A percentile compares a stretch with the other conserved stretches of the same genome.
These are phyloP conservation scores for Andrena praecox DNA, from an alignment of 2,888 invertebrate species.

Conservation along the genomic window DNA sequence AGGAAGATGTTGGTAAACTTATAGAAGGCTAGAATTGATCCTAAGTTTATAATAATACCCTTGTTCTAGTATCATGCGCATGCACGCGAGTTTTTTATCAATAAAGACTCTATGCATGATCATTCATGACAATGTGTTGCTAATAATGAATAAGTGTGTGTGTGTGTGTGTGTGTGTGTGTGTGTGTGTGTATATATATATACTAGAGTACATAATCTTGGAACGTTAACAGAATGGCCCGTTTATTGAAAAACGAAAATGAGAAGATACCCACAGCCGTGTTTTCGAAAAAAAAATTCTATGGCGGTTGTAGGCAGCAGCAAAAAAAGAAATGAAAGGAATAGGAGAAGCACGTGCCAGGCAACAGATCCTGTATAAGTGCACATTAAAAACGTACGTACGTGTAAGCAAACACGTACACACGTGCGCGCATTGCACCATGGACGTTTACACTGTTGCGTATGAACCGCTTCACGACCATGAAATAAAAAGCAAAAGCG, in stretches of 20 bases:
- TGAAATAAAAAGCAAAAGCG: slow-evolving; percentile 73
- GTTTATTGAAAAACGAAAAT: slow-evolving; percentile 4
- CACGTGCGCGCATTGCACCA: background rate
- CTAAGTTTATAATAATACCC: too few relatives aligned
- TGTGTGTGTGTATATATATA: too few relatives aligned
- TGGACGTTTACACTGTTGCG: slow-evolving; percentile 32
- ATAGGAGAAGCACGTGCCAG: background rate
- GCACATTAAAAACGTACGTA: slow-evolving; percentile 10
- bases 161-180: too few relatives aligned
- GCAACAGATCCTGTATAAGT: slow-evolving; percentile 21
- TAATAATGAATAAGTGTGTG: too few relatives aligned
- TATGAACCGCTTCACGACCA: slow-evolving; percentile 62
- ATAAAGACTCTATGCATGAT: too few relatives aligned
- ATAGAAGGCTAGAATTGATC: too few relatives aligned
- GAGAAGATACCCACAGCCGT: background rate
- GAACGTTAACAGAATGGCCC: background rate
- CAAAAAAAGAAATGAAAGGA: background rate
- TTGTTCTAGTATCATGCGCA: too few relatives aligned
- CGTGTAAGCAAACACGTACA: background rate
- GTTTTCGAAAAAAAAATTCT: slow-evolving; percentile 10
- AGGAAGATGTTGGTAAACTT: too few relatives aligned
- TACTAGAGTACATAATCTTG: background rate
- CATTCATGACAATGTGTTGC: too few relatives aligned
- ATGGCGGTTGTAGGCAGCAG: slow-evolving; percentile 5
- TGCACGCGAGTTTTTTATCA: too few relatives aligned